phyloP scores from a whole-genome alignment of 2,888 invertebrate genomes.

The Boloria euphrosyne region DNA sequence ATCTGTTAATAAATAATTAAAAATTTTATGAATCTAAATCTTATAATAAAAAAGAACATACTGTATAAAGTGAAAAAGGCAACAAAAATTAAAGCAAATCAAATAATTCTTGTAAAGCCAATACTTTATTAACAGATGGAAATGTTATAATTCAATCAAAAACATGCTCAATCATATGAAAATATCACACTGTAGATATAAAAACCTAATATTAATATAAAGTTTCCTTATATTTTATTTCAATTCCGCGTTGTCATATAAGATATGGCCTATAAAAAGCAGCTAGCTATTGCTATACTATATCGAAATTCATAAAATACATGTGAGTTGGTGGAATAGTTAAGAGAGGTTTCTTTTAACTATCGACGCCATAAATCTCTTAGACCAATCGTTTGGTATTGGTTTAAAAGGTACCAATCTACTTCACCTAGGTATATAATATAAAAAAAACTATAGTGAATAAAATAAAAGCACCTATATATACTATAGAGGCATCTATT shows the following conservation, averaged over 20 bases:
- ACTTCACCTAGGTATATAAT: neutral
- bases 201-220: neutral
- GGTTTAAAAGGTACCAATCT: neutral
- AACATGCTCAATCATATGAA: conserved; percentile 7
- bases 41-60: conserved; percentile 1
- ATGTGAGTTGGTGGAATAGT: conserved; percentile 19
- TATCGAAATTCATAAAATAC: neutral
- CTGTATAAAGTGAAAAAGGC: neutral
- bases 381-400: neutral
- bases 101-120: neutral
- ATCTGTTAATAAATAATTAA: conserved; percentile 27
- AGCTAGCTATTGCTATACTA: neutral
- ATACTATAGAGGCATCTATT: neutral
- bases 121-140: conserved; percentile 24
- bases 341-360: neutral
- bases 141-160: conserved; percentile 13
- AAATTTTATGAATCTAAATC: neutral
- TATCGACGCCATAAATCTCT: neutral
- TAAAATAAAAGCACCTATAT: conserved; percentile 13
- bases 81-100: neutral
- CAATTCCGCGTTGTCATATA: neutral
- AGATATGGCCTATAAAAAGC: neutral
- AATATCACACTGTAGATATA: neutral
- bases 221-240: conserved; percentile 1
- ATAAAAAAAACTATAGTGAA: neutral